These are phyloP conservation scores for Lycophotia porphyrea DNA, from an alignment of 2,888 invertebrate genomes.

Conservation along the genomic window DNA sequence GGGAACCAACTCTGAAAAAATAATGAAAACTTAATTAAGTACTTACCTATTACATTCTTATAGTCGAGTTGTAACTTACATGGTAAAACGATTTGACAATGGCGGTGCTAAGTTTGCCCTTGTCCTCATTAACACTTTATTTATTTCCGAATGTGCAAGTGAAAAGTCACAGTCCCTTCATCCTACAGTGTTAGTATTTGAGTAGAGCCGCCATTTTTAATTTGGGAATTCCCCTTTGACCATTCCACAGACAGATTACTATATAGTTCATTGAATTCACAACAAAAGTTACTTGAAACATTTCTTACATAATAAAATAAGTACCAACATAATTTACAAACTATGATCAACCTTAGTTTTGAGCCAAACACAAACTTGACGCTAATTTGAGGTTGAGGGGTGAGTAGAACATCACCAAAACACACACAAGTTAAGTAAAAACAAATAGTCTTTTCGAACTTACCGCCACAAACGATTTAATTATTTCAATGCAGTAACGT, in stretches of 20 bases:
- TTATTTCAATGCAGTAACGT: neutral
- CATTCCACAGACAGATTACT: neutral
- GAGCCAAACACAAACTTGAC: neutral
- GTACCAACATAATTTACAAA: neutral
- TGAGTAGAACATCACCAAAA: neutral
- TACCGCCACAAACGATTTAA: neutral
- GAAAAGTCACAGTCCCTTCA: neutral
- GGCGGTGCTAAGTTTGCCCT: neutral
- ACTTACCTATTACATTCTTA: neutral
- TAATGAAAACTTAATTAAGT: neutral
- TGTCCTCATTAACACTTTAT: neutral
- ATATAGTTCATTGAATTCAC: neutral
- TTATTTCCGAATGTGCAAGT: slow-evolving; percentile 3
- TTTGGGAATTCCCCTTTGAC: neutral
- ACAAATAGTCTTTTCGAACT: neutral
- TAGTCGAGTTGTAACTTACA: neutral
- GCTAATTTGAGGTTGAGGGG: neutral
- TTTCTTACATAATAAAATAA: neutral
- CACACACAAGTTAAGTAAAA: neutral
- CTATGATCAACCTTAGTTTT: neutral
- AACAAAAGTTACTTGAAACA: neutral
- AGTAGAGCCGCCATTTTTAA: neutral
- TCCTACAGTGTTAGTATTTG: neutral
- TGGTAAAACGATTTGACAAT: neutral
- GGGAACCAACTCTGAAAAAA: neutral